These are phyloP conservation scores for Bujurquina vittata DNA, from an alignment of 2,113 vertebrate genomes.

Conservation along the genomic window DNA sequence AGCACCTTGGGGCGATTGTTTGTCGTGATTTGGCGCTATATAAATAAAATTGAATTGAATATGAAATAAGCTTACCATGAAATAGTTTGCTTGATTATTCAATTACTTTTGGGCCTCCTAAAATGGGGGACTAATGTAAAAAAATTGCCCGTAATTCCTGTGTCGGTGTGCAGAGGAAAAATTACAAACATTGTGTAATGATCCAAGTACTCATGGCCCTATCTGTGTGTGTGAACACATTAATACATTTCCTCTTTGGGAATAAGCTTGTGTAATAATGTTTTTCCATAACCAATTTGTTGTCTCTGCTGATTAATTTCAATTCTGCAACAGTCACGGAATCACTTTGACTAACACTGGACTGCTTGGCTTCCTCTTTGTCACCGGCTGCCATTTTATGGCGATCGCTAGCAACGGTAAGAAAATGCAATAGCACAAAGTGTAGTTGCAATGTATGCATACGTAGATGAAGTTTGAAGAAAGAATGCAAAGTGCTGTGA, in stretches of 20 bases:
- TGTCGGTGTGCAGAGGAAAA: too few species aligned
- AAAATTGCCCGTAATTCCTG: too few species aligned
- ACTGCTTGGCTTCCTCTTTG: neutral
- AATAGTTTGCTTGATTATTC: too few species aligned
- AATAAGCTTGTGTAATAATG: neutral
- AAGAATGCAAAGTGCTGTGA: neutral
- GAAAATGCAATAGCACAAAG: neutral
- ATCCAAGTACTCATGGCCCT: too few species aligned
- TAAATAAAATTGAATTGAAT: too few species aligned
- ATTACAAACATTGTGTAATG: too few species aligned
- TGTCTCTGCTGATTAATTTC: neutral
- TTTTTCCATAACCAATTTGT: conserved; percentile 9
- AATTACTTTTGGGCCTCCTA: too few species aligned
- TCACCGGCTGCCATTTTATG: neutral
- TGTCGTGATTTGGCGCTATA: too few species aligned
- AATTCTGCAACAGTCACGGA: neutral
- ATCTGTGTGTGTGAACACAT: neutral
- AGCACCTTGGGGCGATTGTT: too few species aligned
- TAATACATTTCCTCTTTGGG: neutral
- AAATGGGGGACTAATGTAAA: too few species aligned
- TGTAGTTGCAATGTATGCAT: neutral
- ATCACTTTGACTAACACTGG: conserved; percentile 16
- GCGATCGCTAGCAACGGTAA: neutral
- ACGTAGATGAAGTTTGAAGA: neutral
- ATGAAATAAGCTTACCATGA: too few species aligned